Conservation (phyloP, 2,797 vertebrate species). For the Myotis daubentonii region DNA sequence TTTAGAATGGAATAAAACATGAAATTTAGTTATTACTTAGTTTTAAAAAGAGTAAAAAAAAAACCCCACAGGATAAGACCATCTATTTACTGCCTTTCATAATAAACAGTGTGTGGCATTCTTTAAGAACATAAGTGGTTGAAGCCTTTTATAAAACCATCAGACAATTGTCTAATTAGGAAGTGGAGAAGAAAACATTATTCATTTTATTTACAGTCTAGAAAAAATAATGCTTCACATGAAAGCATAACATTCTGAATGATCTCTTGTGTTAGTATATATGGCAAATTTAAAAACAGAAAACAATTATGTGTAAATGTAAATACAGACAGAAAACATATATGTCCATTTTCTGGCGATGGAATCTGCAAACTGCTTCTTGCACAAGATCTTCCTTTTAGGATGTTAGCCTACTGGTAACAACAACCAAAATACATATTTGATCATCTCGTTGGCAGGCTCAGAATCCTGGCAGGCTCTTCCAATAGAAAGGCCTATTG, state of each 20-base stretch:
- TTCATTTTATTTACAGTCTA: constrained; percentile 84
- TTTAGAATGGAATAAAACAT: constrained; percentile 80
- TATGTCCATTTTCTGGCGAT: constrained; percentile 79
- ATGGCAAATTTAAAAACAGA: constrained; percentile 82
- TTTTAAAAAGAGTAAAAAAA: constrained; percentile 52
- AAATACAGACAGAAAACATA: constrained; percentile 72
- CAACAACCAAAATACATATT: constrained; percentile 75
- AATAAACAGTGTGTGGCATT: constrained; percentile 81
- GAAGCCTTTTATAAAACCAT: constrained; percentile 81
- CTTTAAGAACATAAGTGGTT: constrained; percentile 83
- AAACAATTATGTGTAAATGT: constrained; percentile 82
- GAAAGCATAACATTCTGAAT: constrained; percentile 84
- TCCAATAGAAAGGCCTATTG: constrained; percentile 74
- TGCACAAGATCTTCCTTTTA: constrained; percentile 75
- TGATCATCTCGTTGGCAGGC: constrained; percentile 79
- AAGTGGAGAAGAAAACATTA: constrained; percentile 77
- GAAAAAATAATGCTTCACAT: constrained; percentile 82
- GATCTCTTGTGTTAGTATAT: constrained; percentile 83
- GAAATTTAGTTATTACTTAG: constrained; percentile 80
- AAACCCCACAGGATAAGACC: constrained; percentile 65
- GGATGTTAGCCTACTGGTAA: constrained; percentile 74
- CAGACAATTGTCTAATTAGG: constrained; percentile 85
- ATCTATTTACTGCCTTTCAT: constrained; percentile 79
- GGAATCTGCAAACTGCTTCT: constrained; percentile 76
- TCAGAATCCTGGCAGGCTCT: constrained; percentile 80